Base-by-base conservation (phyloP, 1,140 invertebrate species). In the Globodera ellingtonae region DNA sequence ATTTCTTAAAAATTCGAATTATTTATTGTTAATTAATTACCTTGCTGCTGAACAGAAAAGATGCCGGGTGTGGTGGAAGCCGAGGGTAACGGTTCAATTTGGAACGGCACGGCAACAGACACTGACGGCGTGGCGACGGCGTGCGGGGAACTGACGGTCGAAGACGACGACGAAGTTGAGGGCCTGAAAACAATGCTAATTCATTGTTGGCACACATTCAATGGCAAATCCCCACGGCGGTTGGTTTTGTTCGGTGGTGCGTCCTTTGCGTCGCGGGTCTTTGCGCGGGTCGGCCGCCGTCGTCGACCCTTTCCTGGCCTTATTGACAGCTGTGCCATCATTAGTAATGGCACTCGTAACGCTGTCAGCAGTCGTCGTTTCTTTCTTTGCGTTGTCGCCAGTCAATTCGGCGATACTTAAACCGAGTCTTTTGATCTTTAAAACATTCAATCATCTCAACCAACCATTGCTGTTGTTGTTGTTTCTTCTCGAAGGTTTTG, bases 401-500 rank as follows among this genome's bases (percentile, higher is more conserved):
- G 35, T 24, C 52, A 75, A 75, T 47, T 44, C 47, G 73, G 21
- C n/a, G 73, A 15, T 15, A 62, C 56, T 62, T 13, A 62, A 62
- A 62, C 1, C 3, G 18, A 62, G 15, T 62, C 3, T 52, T 67
- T 18, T 7, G 15, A 67, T 8, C 21, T 15, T 35, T 3, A 70
- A 35, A 70, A 6, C 5, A 70, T 15, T 5, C 10, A 44, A 10
- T 70, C 5, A 13, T 35, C 6, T 35, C 67, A 70, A 35, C 21
- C 1, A 18, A 13, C 35, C 18, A 21, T 44, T 78, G 73, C 46
- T 62, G 15, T 13, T 62, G 70, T 18, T 52, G 70, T 35, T 79
- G 46, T 35, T 80, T 72, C 79, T 82, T 59, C 24, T 84, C 80
- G 15, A 84, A 70, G n/a, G 84, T 82, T 67, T 84, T 62, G 18